Base-by-base conservation (phyloP, 1,140 invertebrate species). In the Aleiodes sp. region DNA sequence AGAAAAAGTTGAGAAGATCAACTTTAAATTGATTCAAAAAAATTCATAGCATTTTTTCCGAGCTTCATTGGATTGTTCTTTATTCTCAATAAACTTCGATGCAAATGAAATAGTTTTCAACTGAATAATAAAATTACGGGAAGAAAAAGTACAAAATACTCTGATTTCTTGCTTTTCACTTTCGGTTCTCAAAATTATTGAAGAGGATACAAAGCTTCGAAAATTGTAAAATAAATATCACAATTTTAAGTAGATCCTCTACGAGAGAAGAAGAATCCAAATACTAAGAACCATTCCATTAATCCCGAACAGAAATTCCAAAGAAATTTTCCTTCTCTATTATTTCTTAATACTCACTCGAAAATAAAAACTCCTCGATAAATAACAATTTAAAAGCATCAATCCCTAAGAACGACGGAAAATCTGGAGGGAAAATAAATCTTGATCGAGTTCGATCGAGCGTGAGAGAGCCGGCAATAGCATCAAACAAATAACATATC, bases 391-490 rank as follows among this genome's bases (percentile, higher is more conserved):
- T 52, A 52, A 24, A 26, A 26, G 21, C 21, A 24, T 16, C 46
- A 52, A 24, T 8, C 21, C 16, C 19, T n/a, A n/a, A n/a, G n/a
- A n/a, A n/a, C 46, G 39, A 52, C 21, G 12, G 46, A 52, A 24
- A 52, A 52, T 52, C 46, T 26, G 7, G 21, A 52, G 21, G 12
- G 26, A 52, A 43, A 43, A 68, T 60, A 75, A 73, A 77, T 78
- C 77, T 75, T 74, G 75, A 76, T 78, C 74, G 73, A 66, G 72
- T 72, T 74, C 74, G 75, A 79, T 77, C 74, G 71, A 76, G 75
- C 75, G 73, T 76, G 65, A 73, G 31, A 39, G 68, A 4, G n/a
- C 41, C 41, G 31, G 57, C 41, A 65, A 29, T 52, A 64, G 43
- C 33, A 56, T 61, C 28, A 19, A 68, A 24, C 21, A 43, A 66